These are phyloP conservation scores for Dichetophora obliterata DNA, from an alignment of 2,888 invertebrate species.

Conservation along the genomic window DNA sequence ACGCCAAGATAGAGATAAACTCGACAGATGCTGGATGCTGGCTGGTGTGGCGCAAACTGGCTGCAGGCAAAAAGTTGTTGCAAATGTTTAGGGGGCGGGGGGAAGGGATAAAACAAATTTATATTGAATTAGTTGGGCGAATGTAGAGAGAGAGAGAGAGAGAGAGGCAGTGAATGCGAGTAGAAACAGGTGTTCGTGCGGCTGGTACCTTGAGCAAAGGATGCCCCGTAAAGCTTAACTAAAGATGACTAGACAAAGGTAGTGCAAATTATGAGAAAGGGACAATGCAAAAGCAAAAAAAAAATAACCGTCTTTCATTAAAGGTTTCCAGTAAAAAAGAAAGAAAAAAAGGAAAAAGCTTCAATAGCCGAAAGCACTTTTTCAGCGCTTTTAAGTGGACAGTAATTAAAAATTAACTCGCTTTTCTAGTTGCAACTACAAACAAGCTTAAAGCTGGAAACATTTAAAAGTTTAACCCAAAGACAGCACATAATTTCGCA, in stretches of 20 bases:
- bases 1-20: not conserved
- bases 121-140: slow-evolving; percentile 1
- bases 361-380: too few relatives aligned
- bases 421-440: too few relatives aligned
- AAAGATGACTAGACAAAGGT: not conserved
- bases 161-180: not conserved
- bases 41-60: not conserved
- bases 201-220: not conserved
- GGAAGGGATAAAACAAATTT: not conserved
- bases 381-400: too few relatives aligned
- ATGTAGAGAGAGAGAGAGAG: not conserved
- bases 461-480: too few relatives aligned
- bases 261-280: not conserved
- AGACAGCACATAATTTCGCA: too few relatives aligned
- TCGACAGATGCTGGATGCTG: slow-evolving; percentile 10
- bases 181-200: slow-evolving; percentile 3
- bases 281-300: too few relatives aligned
- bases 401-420: too few relatives aligned
- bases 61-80: not conserved
- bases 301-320: too few relatives aligned
- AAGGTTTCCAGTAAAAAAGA: too few relatives aligned
- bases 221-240: not conserved
- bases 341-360: too few relatives aligned
- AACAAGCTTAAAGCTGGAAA: too few relatives aligned
- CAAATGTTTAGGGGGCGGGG: not conserved